A percentile compares a stretch with the other conserved stretches of the same genome.
Conservation (phyloP, 2,888 invertebrate species). For the Tuberolachnus salignus region DNA sequence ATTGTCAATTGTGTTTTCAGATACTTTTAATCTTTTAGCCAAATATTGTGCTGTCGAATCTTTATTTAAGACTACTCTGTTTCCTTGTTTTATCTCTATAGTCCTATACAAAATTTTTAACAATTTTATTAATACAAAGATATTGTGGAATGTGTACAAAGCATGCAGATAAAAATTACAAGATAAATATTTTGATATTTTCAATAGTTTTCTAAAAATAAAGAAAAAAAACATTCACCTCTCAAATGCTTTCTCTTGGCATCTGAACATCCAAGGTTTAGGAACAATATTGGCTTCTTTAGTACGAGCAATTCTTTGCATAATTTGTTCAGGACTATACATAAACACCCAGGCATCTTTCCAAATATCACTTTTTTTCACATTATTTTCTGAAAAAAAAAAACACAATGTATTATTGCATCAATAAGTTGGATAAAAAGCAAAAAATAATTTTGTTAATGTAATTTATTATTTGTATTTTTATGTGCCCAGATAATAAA, state of each 20-base stretch:
- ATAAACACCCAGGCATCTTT: slow-evolving; percentile 72
- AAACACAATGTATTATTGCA: background rate
- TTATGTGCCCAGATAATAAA: too few species aligned
- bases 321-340: slow-evolving; percentile 67
- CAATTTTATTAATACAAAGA: too few species aligned
- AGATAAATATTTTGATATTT: too few species aligned
- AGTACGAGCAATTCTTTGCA: slow-evolving; percentile 65
- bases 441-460: too few species aligned
- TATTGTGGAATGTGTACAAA: too few species aligned
- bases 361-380: slow-evolving; percentile 66
- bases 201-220: too few species aligned
- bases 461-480: too few species aligned
- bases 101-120: slow-evolving; percentile 1
- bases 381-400: slow-evolving; percentile 64
- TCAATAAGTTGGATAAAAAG: too few species aligned
- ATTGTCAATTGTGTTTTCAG: slow-evolving; percentile 7
- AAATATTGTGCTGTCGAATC: slow-evolving; percentile 46
- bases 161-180: too few species aligned
- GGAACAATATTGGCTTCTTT: slow-evolving; percentile 65
- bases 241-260: slow-evolving; percentile 67
- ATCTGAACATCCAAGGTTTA: slow-evolving; percentile 74
- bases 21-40: slow-evolving; percentile 39
- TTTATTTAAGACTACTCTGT: slow-evolving; percentile 28
- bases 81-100: slow-evolving; percentile 37
- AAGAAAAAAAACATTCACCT: slow-evolving; percentile 63